Evolutionary conservation across 1,140 invertebrate genomes (phyloP), one percentile per base, ranked within the genome.

Genomic region (Drosophila bocki): DNA sequence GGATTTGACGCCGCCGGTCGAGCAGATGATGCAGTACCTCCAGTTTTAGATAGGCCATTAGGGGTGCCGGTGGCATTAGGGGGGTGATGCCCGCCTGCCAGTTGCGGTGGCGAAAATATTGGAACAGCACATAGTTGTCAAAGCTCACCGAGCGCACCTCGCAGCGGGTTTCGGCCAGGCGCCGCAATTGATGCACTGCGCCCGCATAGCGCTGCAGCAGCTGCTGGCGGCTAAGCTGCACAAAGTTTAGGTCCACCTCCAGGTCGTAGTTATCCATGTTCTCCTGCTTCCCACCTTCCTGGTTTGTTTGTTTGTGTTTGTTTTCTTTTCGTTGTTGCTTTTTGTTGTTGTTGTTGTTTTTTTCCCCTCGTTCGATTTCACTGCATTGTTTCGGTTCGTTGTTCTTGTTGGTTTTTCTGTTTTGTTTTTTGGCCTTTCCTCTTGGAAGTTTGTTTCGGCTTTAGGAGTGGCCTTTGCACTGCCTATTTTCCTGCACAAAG

Each of bases 11-110:
- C 29, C 91, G 85, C 0, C 91, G 76, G 42, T 92, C 91, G 7
- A 92, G 69, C 33, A 92, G 59, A 48, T 92, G 91, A 41, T 92
- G 88, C 7, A 92, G 67, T 26, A 92, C 62, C 65, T 92, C 91
- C 47, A 82, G 59, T 53, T 87, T 90, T 0, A 92, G 51, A 11
- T 90, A 90, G 8, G 68, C 80, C 64, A 80, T 78, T 8, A 76
- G 59, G 9, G 67, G 82, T 22, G 56, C 77, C 6, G 68, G 26
- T 0, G 56, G 64, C 37, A 22, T 35, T 12, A 39, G 11, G 1
- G 42, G 35, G 6, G 29, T 50, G n/a, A 45, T 17, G 32, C 51
- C 65, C 13, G 29, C 44, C 13, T 17, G 60, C 47, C 45, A 70
- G 9, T 48, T 84, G 37, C 72, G 77, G 53, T 91, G 90, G n/a